Conservation (phyloP, 1,140 invertebrate species). For the Thereuonema tuberculata region DNA sequence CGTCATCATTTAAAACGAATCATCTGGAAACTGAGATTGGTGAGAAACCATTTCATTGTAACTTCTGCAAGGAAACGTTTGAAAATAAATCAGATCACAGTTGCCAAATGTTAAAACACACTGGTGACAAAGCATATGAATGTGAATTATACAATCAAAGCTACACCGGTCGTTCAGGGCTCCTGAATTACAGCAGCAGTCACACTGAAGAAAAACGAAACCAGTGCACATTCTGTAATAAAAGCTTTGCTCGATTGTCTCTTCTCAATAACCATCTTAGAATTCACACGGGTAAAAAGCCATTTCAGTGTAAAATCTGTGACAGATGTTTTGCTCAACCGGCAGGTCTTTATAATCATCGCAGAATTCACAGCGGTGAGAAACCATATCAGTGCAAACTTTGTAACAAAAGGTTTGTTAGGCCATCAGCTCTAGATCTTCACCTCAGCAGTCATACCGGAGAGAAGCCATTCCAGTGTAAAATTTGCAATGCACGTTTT, state of each 20-base stretch:
- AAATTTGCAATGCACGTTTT: constrained; percentile 46
- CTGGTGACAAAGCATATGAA: no score
- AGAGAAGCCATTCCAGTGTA: constrained; percentile 39
- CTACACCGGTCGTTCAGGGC: no score
- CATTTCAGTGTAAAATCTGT: constrained; percentile 67
- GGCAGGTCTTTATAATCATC: constrained; percentile 47
- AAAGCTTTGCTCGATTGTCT: constrained; percentile 40
- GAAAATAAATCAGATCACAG: no score
- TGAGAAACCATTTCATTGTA: no score
- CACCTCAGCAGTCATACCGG: constrained; percentile 35
- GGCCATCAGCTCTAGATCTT: constrained; percentile 25
- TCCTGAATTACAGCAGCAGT: no score
- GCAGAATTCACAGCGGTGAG: constrained; percentile 30
- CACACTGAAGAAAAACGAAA: no score
- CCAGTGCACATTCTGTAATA: constrained; percentile 44
- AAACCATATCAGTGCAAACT: constrained; percentile 26
- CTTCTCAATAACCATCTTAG: constrained; percentile 50
- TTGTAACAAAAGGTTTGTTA: constrained; percentile 27
- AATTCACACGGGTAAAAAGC: constrained; percentile 61
- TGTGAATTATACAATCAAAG: no score
- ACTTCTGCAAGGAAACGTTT: no score
- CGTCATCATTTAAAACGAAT: no score
- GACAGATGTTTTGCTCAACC: constrained; percentile 57
- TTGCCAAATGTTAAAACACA: no score
- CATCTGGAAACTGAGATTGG: no score